Percentiles rank a stretch among this genome's conserved stretches.
Conservation (phyloP, 1,140 invertebrate species). For the Drosophila athabasca region DNA sequence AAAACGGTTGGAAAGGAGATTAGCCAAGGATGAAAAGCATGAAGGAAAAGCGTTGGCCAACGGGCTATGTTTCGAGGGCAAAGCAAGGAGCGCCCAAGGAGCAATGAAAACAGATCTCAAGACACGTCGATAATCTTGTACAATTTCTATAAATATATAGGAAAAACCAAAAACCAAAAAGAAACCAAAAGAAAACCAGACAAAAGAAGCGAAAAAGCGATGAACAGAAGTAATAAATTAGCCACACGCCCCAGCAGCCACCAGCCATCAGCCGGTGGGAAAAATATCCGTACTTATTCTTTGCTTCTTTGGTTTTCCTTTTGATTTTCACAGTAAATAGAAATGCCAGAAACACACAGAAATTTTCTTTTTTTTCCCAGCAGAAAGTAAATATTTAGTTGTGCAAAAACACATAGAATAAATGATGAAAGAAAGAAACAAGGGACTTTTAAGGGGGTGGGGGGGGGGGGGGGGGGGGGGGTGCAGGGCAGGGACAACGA, state of each 20-base stretch:
- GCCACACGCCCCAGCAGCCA: slow-evolving; percentile 34
- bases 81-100: background rate
- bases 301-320: slow-evolving; percentile 2
- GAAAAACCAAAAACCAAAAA: slow-evolving; percentile 1
- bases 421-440: slow-evolving; percentile 4
- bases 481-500: too few relatives aligned
- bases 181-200: slow-evolving; percentile 1
- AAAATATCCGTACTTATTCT: slow-evolving; percentile 3
- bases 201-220: background rate
- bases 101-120: background rate
- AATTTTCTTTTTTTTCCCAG: slow-evolving; percentile 31
- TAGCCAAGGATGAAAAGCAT: slow-evolving; percentile 12
- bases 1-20: slow-evolving; percentile 34
- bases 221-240: slow-evolving; percentile 62
- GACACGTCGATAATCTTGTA: slow-evolving; percentile 48
- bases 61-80: too few relatives aligned
- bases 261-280: background rate
- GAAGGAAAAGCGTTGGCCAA: background rate
- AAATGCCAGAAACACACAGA: slow-evolving; percentile 18
- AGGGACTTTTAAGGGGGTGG: too few relatives aligned
- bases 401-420: slow-evolving; percentile 20
- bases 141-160: slow-evolving; percentile 59
- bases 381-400: slow-evolving; percentile 61
- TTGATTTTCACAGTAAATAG: slow-evolving; percentile 44
- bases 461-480: background rate